A percentile compares a stretch with the other conserved stretches of the same genome.
Conservation (phyloP, 2,113 vertebrate species). For the Rhea pennata region DNA sequence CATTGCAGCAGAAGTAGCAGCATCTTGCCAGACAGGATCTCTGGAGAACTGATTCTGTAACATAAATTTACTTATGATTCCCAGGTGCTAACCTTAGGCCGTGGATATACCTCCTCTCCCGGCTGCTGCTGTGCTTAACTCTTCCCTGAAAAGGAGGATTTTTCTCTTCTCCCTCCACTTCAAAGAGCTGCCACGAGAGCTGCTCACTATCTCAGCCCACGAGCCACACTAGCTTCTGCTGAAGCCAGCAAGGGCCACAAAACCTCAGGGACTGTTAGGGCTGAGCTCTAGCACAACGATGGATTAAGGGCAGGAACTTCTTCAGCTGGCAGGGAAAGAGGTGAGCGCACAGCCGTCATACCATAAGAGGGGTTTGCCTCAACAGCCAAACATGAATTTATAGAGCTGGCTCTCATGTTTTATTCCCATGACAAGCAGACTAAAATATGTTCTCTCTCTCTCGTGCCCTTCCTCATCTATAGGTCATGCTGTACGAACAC, state of each 20-base stretch:
- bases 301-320: background rate
- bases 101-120: background rate
- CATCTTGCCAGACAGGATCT: background rate
- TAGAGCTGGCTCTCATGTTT: background rate
- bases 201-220: background rate
- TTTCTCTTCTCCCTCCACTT: background rate
- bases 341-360: background rate
- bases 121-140: background rate
- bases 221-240: background rate
- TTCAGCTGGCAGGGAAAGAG: background rate
- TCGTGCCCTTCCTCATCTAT: background rate
- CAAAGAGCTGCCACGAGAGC: accelerated
- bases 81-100: background rate
- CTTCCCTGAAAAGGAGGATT: background rate
- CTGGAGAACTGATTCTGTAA: background rate
- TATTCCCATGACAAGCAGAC: background rate
- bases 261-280: background rate
- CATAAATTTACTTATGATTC: background rate
- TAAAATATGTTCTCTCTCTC: background rate
- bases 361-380: background rate
- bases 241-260: background rate
- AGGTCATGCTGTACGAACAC: background rate
- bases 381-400: background rate
- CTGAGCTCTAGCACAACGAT: background rate
- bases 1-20: background rate